Evolutionary conservation across 2,888 invertebrate genomes (phyloP), one percentile per base, ranked within the genome.

Genomic region (Blastobasis adustella): DNA sequence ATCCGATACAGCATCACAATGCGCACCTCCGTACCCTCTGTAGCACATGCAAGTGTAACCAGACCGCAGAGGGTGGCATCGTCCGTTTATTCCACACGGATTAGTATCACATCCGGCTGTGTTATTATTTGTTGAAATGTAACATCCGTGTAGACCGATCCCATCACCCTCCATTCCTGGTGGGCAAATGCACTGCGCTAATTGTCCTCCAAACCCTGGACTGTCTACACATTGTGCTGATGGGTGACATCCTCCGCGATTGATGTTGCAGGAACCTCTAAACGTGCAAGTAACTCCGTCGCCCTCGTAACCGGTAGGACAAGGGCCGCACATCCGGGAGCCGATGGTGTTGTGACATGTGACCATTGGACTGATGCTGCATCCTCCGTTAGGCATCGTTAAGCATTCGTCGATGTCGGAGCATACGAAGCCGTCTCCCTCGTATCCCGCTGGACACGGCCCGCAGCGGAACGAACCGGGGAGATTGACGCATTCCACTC

Each of bases 401-500:
- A 89, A 79, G 73, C 99, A 99, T 82, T 99, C 98, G 71, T 99
- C 93, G 49, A 98, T 91, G 72, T 99, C 98, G 4, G 86, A 84
- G 71, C 99, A 99, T 45, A 90, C 90, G 67, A 92, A 92, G 0
- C 98, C 98, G 78, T 96, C 96, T 38, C 98, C 98, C 50, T 93
- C 92, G 65, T 93, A 96, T 4, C 98, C 95, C 61, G 85, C 66
- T 0, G 98, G 97, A 79, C 99, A 99, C n/a, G 90, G 89, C 0
- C 94, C 96, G 73, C 99, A 99, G 53, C 90, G 89, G 79, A 96
- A 99, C 4, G 94, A 92, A 3, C 98, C 99, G 0, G 95, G 97
- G 4, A 94, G 82, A 77, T 99, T 99, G 50, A 96, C 91, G 74
- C 99, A 99, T n/a, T 89, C 86, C 0, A 96, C 96, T 50, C 86